phyloP scores from a whole-genome alignment of 2,888 invertebrate species.

The Nysson spinosus region DNA sequence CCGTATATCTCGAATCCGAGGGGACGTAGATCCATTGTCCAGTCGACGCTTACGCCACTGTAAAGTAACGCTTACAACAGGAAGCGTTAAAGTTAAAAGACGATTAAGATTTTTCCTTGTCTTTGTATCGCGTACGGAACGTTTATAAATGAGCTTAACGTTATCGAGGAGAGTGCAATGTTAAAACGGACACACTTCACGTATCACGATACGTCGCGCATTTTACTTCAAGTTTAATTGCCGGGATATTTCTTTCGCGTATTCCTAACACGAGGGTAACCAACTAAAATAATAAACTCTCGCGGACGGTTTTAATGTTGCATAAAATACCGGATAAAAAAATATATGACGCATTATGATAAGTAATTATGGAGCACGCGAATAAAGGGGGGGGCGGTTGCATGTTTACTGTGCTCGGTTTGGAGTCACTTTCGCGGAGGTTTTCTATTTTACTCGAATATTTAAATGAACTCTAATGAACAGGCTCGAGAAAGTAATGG shows the following conservation, averaged over 20 bases:
- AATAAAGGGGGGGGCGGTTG: constrained; percentile 8
- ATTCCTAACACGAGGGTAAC: too few relatives aligned
- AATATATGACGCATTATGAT: neutral
- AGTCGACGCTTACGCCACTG: neutral
- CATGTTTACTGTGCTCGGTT: constrained; percentile 3
- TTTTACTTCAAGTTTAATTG: too few relatives aligned
- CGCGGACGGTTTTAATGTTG: neutral
- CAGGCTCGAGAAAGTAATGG: neutral
- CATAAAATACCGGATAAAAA: neutral
- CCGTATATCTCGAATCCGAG: constrained; percentile 11
- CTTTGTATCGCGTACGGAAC: too few relatives aligned
- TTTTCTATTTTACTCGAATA: constrained; percentile 19
- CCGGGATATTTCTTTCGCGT: too few relatives aligned
- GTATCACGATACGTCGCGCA: too few relatives aligned
- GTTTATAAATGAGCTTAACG: too few relatives aligned
- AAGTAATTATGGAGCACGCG: constrained; percentile 2
- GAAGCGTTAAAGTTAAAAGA: neutral
- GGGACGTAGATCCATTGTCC: constrained; percentile 9
- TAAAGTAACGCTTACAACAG: neutral
- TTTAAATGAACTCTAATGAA: constrained; percentile 18
- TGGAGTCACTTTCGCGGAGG: constrained; percentile 16
- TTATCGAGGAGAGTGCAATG: too few relatives aligned
- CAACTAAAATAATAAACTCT: neutral
- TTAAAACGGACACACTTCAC: too few relatives aligned
- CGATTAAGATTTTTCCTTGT: too few relatives aligned